phyloP scores from a whole-genome alignment of 2,888 invertebrate species.

The Scaptomyza parva region DNA sequence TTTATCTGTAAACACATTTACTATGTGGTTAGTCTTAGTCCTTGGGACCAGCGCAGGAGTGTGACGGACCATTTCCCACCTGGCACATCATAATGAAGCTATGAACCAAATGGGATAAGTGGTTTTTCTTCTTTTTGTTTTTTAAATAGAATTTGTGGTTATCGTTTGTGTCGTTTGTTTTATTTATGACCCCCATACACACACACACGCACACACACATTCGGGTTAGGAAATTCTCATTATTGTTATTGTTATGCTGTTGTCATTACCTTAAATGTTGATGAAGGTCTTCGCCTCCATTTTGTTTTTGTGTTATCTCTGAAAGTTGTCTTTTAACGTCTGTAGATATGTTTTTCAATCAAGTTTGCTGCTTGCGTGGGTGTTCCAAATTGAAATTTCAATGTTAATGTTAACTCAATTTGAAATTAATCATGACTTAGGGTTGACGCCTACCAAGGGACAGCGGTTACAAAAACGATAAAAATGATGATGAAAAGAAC shows the following conservation, averaged over 20 bases:
- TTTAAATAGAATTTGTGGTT: constrained; percentile 68
- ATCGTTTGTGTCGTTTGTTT: constrained; percentile 63
- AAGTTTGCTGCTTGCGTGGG: constrained; percentile 17
- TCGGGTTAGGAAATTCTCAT: constrained; percentile 50
- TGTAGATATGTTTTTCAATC: constrained; percentile 45
- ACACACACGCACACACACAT: constrained; percentile 2
- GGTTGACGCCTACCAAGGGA: constrained; percentile 10
- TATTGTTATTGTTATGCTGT: constrained; percentile 61
- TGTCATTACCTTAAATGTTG: constrained; percentile 65
- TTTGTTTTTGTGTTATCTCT: neutral
- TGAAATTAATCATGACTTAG: constrained; percentile 58
- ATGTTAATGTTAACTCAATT: constrained; percentile 58
- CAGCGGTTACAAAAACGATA: constrained; percentile 4
- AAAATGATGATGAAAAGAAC: neutral
- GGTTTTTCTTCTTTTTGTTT: constrained; percentile 24
- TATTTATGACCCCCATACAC: constrained; percentile 52
- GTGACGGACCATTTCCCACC: constrained; percentile 7
- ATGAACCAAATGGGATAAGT: constrained; percentile 49
- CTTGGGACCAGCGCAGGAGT: neutral
- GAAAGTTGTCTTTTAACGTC: constrained; percentile 24
- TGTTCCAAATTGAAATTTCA: constrained; percentile 52
- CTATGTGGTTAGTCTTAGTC: constrained; percentile 36
- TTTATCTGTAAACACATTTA: constrained; percentile 56
- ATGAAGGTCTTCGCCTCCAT: constrained; percentile 33
- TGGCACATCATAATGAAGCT: constrained; percentile 65